These are phyloP conservation scores for Sigmodon hispidus DNA, from an alignment of 2,113 vertebrate species.

Conservation along the genomic window DNA sequence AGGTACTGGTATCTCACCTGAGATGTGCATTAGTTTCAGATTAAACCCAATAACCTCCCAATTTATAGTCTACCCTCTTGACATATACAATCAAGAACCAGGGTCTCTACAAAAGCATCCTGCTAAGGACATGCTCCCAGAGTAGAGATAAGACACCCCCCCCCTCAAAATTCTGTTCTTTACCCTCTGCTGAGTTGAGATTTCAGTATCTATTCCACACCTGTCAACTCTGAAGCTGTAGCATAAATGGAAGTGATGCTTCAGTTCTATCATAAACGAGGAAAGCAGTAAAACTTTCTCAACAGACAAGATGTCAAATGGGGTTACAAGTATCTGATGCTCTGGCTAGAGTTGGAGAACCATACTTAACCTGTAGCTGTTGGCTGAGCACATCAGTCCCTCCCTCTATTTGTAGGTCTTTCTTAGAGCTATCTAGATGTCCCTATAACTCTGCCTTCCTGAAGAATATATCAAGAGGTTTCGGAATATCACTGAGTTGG, in stretches of 20 bases:
- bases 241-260: neutral
- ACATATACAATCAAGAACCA: neutral
- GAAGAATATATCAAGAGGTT: neutral
- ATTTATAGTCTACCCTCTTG: neutral
- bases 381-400: neutral
- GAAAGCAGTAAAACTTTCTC: neutral
- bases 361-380: too few relatives aligned
- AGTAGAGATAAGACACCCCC: too few relatives aligned
- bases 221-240: neutral
- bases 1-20: neutral
- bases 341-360: neutral
- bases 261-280: neutral
- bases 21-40: neutral
- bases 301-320: neutral
- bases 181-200: neutral
- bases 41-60: neutral
- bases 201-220: neutral
- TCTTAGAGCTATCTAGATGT: neutral
- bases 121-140: neutral
- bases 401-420: neutral
- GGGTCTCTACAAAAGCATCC: neutral
- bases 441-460: neutral
- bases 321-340: neutral
- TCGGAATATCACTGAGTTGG: neutral
- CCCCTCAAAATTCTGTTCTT: neutral